These are phyloP conservation scores for Dendrolimus houi DNA, from an alignment of 2,888 invertebrate species.

Conservation along the genomic window DNA sequence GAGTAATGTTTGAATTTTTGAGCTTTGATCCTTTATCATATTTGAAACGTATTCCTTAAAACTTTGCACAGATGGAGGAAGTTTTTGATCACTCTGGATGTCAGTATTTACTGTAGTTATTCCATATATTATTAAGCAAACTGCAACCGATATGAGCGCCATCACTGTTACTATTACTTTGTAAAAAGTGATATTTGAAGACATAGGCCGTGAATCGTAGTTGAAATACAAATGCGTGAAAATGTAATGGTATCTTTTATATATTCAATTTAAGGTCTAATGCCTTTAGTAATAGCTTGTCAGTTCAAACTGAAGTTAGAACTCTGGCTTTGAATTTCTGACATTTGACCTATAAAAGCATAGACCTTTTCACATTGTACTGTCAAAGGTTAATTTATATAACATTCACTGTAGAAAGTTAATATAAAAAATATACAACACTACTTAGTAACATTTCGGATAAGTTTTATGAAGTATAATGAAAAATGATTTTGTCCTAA, in stretches of 20 bases:
- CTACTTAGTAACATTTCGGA: conserved; percentile 4
- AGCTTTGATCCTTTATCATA: conserved; percentile 57
- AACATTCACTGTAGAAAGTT: conserved; percentile 13
- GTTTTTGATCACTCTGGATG: conserved; percentile 24
- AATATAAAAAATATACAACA: conserved; percentile 22
- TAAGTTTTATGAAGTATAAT: neutral
- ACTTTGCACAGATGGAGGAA: conserved; percentile 31
- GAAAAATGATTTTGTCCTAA: no score
- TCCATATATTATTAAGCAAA: conserved; percentile 40
- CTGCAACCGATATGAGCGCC: conserved; percentile 45
- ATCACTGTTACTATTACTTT: conserved; percentile 48
- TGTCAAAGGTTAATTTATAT: conserved; percentile 25
- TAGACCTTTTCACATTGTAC: conserved; percentile 36
- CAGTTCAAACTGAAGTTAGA: conserved; percentile 24
- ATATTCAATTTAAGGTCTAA: conserved; percentile 45
- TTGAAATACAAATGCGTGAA: conserved; percentile 24
- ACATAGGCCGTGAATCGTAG: conserved; percentile 42
- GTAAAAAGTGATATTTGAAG: conserved; percentile 26
- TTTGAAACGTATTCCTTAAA: conserved; percentile 51
- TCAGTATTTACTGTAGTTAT: conserved; percentile 41
- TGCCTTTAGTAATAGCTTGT: conserved; percentile 44
- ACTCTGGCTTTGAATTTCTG: conserved; percentile 34
- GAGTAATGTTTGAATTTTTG: conserved; percentile 49
- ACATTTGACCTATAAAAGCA: conserved; percentile 70
- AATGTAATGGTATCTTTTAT: conserved; percentile 21